A percentile compares a stretch with the other conserved stretches of the same genome.
phyloP scores from a whole-genome alignment of 2,888 invertebrate genomes.

The Drosophila antonietae region DNA sequence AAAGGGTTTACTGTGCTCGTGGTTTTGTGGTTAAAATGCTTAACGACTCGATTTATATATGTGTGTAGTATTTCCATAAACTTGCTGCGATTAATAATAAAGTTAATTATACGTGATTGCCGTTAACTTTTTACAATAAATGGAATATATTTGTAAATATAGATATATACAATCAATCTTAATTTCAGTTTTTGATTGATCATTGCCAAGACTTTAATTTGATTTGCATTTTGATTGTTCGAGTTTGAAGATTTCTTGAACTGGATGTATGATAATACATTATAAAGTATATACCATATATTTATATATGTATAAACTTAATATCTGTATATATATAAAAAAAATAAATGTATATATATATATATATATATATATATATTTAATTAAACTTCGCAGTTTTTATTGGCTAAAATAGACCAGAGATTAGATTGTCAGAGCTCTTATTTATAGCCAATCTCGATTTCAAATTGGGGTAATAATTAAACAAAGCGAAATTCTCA shows the following conservation, averaged over 20 bases:
- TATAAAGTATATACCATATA: background rate
- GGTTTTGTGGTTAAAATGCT: conserved; percentile 16
- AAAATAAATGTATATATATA: background rate
- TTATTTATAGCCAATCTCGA: conserved; percentile 45
- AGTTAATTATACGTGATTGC: background rate
- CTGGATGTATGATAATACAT: background rate
- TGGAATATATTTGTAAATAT: background rate
- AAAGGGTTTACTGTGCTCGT: conserved; percentile 6
- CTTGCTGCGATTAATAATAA: conserved; percentile 5
- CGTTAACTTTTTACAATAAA: conserved; percentile 6
- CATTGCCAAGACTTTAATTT: conserved; percentile 22
- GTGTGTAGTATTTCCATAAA: background rate
- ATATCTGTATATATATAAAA: background rate
- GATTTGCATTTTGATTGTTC: conserved; percentile 23
- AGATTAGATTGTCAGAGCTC: conserved; percentile 54
- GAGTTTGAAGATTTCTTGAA: background rate
- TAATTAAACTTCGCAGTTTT: conserved; percentile 5
- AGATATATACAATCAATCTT: conserved; percentile 15
- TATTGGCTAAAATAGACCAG: background rate
- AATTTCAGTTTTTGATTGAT: conserved; percentile 60
- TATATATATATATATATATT: background rate
- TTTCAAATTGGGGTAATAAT: conserved; percentile 7
- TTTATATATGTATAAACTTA: background rate
- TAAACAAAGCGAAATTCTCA: conserved; percentile 33
- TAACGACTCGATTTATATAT: background rate